Conservation (phyloP, 2,113 vertebrate species). For the Lathamus discolor region DNA sequence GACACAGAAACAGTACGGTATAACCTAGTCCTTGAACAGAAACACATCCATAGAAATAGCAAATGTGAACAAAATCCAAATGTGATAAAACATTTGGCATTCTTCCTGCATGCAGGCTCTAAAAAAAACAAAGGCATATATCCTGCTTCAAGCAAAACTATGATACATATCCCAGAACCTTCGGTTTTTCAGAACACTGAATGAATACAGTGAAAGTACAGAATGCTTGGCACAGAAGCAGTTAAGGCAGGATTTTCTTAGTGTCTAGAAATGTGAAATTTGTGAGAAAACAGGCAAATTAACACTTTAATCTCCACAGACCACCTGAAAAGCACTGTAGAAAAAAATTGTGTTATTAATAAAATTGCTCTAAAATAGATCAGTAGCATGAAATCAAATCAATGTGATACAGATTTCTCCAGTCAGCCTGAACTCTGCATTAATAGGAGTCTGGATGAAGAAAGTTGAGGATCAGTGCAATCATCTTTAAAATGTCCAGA, state of each 20-base stretch:
- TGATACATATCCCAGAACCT: not conserved
- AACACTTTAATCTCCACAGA: not conserved
- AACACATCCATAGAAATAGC: not conserved
- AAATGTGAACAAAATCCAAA: not conserved
- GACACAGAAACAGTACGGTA: not conserved
- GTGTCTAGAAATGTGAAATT: not conserved
- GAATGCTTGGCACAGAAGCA: not conserved
- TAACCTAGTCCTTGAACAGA: not conserved
- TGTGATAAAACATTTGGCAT: not conserved
- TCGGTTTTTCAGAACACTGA: not conserved
- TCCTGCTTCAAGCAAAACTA: not conserved
- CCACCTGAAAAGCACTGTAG: not conserved
- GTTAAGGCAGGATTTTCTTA: not conserved
- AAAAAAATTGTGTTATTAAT: constrained; percentile 48
- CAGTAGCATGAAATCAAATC: constrained; percentile 20
- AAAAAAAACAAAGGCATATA: not conserved
- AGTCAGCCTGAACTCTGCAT: constrained; percentile 24
- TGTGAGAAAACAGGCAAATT: not conserved
- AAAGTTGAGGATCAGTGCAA: constrained; percentile 14
- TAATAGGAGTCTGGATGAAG: not conserved
- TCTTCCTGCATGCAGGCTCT: not conserved
- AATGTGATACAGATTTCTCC: constrained; percentile 50
- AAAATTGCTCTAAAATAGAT: constrained; percentile 30
- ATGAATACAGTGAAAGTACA: not conserved
- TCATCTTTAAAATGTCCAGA: constrained; percentile 30